These are phyloP conservation scores for Zygogramma bicolorata DNA, from an alignment of 2,888 invertebrate species.

Conservation along the genomic window DNA sequence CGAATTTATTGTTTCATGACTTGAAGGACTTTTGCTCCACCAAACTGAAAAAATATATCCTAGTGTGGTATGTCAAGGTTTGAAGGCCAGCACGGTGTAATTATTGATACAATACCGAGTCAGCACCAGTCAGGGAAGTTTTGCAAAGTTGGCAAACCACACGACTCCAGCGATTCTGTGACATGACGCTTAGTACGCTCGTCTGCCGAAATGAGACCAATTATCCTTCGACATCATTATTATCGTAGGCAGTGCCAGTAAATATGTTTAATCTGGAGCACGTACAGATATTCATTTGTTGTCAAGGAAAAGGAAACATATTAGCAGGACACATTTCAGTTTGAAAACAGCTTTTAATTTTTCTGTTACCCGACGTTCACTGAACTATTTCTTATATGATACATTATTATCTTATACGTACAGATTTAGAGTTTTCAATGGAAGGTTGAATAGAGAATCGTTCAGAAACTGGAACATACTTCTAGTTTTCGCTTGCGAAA, in stretches of 20 bases:
- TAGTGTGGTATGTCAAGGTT: background rate
- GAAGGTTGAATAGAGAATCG: no score
- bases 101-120: constrained; percentile 10
- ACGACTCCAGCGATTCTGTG: constrained; percentile 33
- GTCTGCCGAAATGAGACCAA: constrained; percentile 50
- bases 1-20: no score
- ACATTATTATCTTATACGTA: no score
- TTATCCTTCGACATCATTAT: constrained; percentile 41
- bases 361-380: no score
- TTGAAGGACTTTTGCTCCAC: no score
- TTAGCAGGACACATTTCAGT: background rate
- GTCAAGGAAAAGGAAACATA: background rate
- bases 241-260: constrained; percentile 39
- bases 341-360: background rate
- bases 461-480: no score
- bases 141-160: constrained; percentile 55
- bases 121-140: constrained; percentile 40
- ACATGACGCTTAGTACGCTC: constrained; percentile 45
- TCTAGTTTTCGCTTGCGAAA: no score
- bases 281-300: background rate
- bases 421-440: no score
- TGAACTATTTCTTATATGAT: no score
- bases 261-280: constrained; percentile 34
- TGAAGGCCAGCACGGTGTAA: background rate
- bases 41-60: no score